phyloP scores from a whole-genome alignment of 2,797 vertebrate species.

The Gobio occitaniae region DNA sequence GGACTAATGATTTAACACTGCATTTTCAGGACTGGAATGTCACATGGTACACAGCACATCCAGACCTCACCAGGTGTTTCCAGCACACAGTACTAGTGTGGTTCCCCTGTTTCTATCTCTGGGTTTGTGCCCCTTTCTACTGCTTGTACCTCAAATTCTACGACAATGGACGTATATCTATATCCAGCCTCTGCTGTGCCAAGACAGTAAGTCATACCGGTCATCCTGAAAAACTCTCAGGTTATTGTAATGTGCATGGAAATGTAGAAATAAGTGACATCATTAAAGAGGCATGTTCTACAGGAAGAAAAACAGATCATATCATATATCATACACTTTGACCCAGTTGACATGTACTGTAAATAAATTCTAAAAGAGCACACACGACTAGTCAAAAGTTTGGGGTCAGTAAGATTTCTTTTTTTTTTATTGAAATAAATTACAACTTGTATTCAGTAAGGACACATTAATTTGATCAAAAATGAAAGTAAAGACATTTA shows the following conservation, averaged over 20 bases:
- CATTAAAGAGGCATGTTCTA: background rate
- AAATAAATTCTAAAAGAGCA: background rate
- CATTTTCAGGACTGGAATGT: conserved; percentile 88
- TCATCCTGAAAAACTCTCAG: background rate
- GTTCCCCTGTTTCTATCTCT: conserved; percentile 94
- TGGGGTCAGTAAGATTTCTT: background rate
- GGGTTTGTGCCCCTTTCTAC: conserved; percentile 88
- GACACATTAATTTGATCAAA: background rate
- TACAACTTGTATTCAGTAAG: background rate
- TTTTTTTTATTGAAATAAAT: background rate
- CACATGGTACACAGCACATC: conserved; percentile 92
- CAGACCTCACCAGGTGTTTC: conserved; percentile 94
- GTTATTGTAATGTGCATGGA: background rate
- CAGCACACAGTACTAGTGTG: conserved; percentile 92
- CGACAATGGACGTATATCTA: conserved; percentile 80
- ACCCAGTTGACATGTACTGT: background rate
- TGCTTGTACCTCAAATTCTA: conserved; percentile 79
- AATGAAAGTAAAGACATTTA: background rate
- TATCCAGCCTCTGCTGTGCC: conserved; percentile 86
- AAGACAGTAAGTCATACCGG: conserved; percentile 79
- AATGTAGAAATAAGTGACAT: background rate
- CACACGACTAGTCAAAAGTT: background rate
- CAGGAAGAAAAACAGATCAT: background rate
- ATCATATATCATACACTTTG: background rate
- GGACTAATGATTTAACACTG: conserved; percentile 4